Evolutionary conservation across 2,113 vertebrate genomes (phyloP), one percentile per base, ranked within the genome.

Genomic region (Xiphorhynchus elegans): DNA sequence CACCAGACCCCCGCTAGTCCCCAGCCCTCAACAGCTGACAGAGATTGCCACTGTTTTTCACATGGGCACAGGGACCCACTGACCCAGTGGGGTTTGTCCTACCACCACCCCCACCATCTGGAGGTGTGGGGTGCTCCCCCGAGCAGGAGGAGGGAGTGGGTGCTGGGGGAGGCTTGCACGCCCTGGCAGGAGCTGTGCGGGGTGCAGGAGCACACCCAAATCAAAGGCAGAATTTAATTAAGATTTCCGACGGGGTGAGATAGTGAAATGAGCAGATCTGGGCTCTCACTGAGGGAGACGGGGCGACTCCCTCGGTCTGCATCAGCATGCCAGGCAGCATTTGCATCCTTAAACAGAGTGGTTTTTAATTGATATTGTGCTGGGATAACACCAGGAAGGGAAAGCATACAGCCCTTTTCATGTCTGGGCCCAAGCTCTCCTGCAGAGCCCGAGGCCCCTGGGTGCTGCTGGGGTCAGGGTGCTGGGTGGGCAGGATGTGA

Each of bases 151-250:
- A 58, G 35, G 8, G 69, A 46, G 64, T 2, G 62, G 78, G 82
- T 26, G 78, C 60, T 67, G 5, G 13, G 52, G 50, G 64, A 81
- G 53, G 47, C 56, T 50, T 67, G 81, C 89, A 94, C 81, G 12
- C 59, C 82, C 63, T 2, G 0, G 93, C 93, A 96, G 84, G 90
- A 95, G 77, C 73, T 3, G 24, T 10, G 4, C 3, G 0, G 93
- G 69, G 84, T 72, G 93, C 91, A 81, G 89, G 56, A 96, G 84
- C 91, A 94, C 0, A 7, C 94, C 89, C 82, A 17, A 73, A 93
- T 70, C 91, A 91, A 96, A 96, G 93, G 50, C 46, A 68, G 67
- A 1, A 26, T 67, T 90, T 94, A 96, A 97, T 96, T 90, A 96
- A 96, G 84, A 8, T 95, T 96, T 96, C 78, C 4, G 3, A 76